Evolutionary conservation across 92 coral and sea anemone genomes (phyloP), one percentile per base, ranked within the genome.

Genomic region (Heteractis magnifica): DNA sequence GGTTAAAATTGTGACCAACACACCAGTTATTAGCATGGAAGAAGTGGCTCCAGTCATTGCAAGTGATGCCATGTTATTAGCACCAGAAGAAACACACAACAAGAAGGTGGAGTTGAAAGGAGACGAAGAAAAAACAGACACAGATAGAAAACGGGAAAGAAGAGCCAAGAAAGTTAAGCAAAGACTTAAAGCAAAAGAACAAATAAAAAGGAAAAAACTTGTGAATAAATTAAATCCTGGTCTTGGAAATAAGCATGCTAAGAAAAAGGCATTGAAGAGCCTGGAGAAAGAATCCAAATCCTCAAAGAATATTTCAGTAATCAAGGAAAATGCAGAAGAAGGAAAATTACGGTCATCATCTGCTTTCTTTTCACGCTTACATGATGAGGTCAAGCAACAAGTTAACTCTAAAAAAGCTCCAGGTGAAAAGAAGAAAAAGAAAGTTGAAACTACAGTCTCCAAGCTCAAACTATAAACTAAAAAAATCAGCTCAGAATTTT

Each of bases 51-150:
- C 99, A 8, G 97, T 94, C 14, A 85, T 88, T 81, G 91, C 91
- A 10, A 96, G 98, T 75, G 99, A 96, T 78, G 95, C 98, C 1
- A 92, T 94, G 91, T 84, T 96, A 88, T 87, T 96, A 10, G 99
- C 99, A 41, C 99, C 99, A 0, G 99, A 94, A 78, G 99, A 96
- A 81, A 83, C 95, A 56, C 94, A 92, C 16, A 95, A 94, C 41
- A 96, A 94, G 83, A 94, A 81, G 79, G 84, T 72, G 12, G 98
- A 92, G 65, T 64, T 92, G 77, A 97, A 90, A 79, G 94, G 98
- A 26, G 90, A 82, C 56, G 74, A 88, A 3, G 99, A 97, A 76
- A 84, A 84, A 82, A 94, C 98, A 34, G 93, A 89, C 14, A 89
- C 92, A 6, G 99, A 97, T 75, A 88, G 92, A 84, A 97, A 97